A percentile compares a stretch with the other conserved stretches of the same genome.
These are phyloP conservation scores for Metacarcinus magister DNA, from an alignment of 2,888 invertebrate genomes.

Conservation along the genomic window DNA sequence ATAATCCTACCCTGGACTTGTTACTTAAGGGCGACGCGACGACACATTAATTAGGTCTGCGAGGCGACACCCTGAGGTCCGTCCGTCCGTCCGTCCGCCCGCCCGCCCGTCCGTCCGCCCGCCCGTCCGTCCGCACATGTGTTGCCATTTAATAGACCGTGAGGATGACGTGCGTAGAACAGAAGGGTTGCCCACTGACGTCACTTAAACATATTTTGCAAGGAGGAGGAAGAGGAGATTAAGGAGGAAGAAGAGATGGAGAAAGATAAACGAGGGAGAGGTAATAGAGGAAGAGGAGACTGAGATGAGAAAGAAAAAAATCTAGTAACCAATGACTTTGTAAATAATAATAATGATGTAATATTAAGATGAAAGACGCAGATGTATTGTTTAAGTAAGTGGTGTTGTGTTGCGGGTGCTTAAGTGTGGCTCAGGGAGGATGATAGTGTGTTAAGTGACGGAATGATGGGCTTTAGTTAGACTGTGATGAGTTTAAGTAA, in stretches of 20 bases:
- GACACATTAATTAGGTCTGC: background rate
- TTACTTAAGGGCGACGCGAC: background rate
- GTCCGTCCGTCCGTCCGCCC: background rate
- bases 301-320: too few relatives aligned
- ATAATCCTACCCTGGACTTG: background rate
- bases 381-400: too few relatives aligned
- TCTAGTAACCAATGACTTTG: too few relatives aligned
- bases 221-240: background rate
- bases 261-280: background rate
- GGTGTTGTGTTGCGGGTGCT: too few relatives aligned
- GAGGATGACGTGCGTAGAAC: background rate
- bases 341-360: too few relatives aligned
- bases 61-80: background rate
- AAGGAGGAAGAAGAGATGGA: background rate
- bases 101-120: too few relatives aligned
- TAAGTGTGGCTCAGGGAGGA: too few relatives aligned
- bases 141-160: conserved; percentile 5
- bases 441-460: too few relatives aligned
- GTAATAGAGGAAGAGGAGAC: too few relatives aligned
- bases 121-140: background rate
- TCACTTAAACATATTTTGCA: background rate
- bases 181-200: background rate
- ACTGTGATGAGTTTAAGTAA: too few relatives aligned
- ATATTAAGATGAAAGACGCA: too few relatives aligned
- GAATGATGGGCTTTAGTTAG: too few relatives aligned